phyloP scores from a whole-genome alignment of 2,888 invertebrate genomes.

The Epicampocera succincta region DNA sequence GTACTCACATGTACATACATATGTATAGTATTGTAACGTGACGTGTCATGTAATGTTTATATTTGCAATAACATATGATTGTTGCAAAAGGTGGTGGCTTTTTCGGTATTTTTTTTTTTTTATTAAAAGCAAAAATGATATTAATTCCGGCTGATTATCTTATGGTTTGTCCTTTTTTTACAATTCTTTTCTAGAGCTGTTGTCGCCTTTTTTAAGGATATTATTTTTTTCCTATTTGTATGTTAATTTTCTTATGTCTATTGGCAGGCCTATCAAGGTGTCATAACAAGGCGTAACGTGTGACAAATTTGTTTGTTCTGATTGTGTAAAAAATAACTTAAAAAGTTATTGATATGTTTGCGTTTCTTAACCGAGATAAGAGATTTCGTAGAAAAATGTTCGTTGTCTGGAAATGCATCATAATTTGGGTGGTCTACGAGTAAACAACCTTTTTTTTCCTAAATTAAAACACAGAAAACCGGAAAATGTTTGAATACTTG shows the following conservation, averaged over 20 bases:
- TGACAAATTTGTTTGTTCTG: conserved; percentile 22
- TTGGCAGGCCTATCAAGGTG: conserved; percentile 61
- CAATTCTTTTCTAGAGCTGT: conserved; percentile 24
- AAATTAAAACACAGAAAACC: too few species aligned
- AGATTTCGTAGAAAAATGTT: too few species aligned
- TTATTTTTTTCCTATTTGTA: conserved; percentile 35
- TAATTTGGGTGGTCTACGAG: too few species aligned
- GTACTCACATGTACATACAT: neutral
- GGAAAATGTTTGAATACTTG: too few species aligned
- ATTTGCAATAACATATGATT: neutral
- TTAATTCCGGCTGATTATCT: conserved; percentile 34
- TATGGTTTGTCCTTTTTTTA: conserved; percentile 38
- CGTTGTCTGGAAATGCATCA: too few species aligned
- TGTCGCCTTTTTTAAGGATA: conserved; percentile 61
- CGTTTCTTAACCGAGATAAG: too few species aligned
- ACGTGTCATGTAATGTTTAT: neutral
- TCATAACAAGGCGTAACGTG: conserved; percentile 72
- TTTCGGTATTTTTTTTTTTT: neutral
- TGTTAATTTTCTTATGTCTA: conserved; percentile 55
- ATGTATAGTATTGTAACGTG: neutral
- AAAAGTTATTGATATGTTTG: too few species aligned
- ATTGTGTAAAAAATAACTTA: too few species aligned
- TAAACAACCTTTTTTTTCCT: too few species aligned
- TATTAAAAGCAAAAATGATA: conserved; percentile 28
- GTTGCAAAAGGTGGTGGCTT: conserved; percentile 28